These are phyloP conservation scores for Lepidochrysops patricia DNA, from an alignment of 2,888 invertebrate genomes.

Conservation along the genomic window DNA sequence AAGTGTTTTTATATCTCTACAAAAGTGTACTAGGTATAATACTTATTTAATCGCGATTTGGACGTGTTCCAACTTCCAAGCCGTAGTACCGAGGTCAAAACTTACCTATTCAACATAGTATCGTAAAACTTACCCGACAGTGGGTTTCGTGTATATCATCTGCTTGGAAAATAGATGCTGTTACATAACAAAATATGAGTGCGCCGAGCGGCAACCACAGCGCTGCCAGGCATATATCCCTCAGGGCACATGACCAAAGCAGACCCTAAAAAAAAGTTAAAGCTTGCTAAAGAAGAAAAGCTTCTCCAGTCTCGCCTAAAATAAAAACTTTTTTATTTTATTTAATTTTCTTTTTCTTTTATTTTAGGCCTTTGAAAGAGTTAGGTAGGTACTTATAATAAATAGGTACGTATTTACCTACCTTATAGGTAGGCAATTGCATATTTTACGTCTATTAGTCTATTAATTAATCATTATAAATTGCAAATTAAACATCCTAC, in stretches of 20 bases:
- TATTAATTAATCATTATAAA: no score
- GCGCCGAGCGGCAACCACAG: conserved; percentile 89
- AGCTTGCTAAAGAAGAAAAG: no score
- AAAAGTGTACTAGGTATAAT: neutral
- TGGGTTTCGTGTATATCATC: conserved; percentile 96
- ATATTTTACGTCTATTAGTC: no score
- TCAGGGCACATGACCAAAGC: conserved; percentile 84
- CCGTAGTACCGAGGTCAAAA: neutral
- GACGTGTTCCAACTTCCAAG: neutral
- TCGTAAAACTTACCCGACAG: conserved; percentile 83
- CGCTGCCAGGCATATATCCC: conserved; percentile 86
- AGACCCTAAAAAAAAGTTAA: conserved; percentile 73
- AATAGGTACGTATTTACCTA: no score
- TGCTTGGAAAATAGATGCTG: conserved; percentile 91
- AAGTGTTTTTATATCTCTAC: no score
- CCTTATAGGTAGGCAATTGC: no score
- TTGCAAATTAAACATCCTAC: no score
- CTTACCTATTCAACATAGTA: neutral
- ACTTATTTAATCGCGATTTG: neutral
- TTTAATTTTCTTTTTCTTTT: neutral
- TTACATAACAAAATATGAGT: conserved; percentile 89
- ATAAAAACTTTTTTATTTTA: no score
- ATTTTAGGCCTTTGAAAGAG: neutral
- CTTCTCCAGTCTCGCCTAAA: no score
- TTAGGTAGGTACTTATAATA: no score